These are phyloP conservation scores for Listrodromus nycthemerus DNA, from an alignment of 2,888 invertebrate species.

Conservation along the genomic window DNA sequence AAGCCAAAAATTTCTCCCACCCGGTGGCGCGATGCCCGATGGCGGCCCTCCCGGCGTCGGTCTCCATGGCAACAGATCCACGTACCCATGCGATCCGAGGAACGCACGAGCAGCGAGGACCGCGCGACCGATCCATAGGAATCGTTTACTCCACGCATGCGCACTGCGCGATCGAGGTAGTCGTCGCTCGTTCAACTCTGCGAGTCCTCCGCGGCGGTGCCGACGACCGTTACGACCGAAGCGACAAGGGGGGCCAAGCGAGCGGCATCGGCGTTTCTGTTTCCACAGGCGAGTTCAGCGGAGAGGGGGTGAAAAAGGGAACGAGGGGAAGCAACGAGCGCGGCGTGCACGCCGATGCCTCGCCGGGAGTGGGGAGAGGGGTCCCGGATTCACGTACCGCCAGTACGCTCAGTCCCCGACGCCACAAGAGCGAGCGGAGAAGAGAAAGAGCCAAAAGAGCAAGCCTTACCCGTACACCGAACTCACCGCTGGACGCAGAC, in stretches of 20 bases:
- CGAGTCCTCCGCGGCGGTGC: slow-evolving; percentile 40
- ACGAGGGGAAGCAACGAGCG: slow-evolving; percentile 53
- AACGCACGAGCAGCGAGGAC: slow-evolving; percentile 46
- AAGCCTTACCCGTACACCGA: slow-evolving; percentile 59
- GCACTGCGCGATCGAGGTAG: slow-evolving; percentile 41
- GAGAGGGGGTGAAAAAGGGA: slow-evolving; percentile 33
- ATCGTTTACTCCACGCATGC: slow-evolving; percentile 45
- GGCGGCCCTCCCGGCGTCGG: slow-evolving; percentile 64
- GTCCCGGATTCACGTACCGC: slow-evolving; percentile 71
- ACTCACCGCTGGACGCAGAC: slow-evolving; percentile 50
- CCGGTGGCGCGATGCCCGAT: slow-evolving; percentile 33
- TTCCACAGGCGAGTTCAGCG: slow-evolving; percentile 22
- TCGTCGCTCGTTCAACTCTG: slow-evolving; percentile 50
- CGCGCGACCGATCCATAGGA: slow-evolving; percentile 35
- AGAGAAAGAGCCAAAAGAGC: slow-evolving; percentile 69
- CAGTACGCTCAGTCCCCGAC: slow-evolving; percentile 75
- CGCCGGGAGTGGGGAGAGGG: slow-evolving; percentile 67
- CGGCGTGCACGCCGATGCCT: slow-evolving; percentile 42
- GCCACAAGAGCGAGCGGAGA: slow-evolving; percentile 73
- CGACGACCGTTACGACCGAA: slow-evolving; percentile 51
- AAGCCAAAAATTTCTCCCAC: slow-evolving; percentile 55
- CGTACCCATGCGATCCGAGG: slow-evolving; percentile 50
- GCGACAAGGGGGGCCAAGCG: slow-evolving; percentile 35
- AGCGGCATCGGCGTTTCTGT: slow-evolving; percentile 31
- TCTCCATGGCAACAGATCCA: slow-evolving; percentile 74